Evolutionary conservation across 2,113 vertebrate genomes (phyloP), one percentile per base, ranked within the genome.

Genomic region (Corythornis madagascariensis): DNA sequence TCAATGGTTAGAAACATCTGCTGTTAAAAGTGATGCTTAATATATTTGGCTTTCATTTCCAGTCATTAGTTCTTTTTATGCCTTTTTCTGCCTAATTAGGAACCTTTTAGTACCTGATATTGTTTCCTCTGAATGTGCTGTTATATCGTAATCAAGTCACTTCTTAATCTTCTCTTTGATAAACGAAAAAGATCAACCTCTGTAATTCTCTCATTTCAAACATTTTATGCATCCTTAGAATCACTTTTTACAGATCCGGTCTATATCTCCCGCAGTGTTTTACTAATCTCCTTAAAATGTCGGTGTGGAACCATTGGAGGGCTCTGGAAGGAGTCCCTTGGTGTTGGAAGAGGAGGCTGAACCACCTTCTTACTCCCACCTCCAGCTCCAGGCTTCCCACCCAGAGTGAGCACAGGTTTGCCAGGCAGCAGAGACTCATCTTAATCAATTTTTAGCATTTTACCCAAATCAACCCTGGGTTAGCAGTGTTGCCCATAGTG

Each of bases 141-240:
- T 71, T 89, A 2, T 89, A 69, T 86, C 45, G 22, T 95, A 96
- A 96, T 96, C 96, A 96, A 95, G 94, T 94, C 88, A 69, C 96
- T 96, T 96, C 93, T 96, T 95, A 95, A 95, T 95, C 94, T 94
- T 76, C 85, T 86, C 94, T 94, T 94, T 96, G 93, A 94, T 95
- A 95, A 94, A 95, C 8, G 19, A 92, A 92, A 88, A 91, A 78
- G 90, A 93, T 92, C 86, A 88, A 77, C 76, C 90, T 92, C 90
- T 79, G 88, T 71, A 88, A 18, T 93, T 94, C 83, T 81, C 86
- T 67, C 93, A 25, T 77, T 93, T 83, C 93, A 95, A 92, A 69
- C 57, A 50, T 95, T 92, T 94, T 94, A 90, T 94, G 65, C 80
- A 47, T 90, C 76, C 61, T 76, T 81, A 6, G 80, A 81, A 74